Conservation (phyloP, 2,888 invertebrate genomes). For the Choreutis nemorana region DNA sequence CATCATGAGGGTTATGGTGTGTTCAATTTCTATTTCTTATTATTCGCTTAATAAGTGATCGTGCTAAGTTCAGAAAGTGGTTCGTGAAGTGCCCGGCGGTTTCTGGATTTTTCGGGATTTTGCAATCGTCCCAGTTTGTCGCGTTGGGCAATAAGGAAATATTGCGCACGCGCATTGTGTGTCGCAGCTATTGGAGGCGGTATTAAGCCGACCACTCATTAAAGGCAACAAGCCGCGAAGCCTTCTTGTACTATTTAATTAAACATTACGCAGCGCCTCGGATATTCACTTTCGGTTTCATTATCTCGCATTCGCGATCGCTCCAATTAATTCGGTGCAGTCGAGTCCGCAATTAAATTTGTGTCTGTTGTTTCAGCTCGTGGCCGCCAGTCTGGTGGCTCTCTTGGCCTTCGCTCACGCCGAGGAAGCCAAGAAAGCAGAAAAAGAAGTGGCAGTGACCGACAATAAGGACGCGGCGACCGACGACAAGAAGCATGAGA, state of each 20-base stretch:
- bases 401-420: conserved; percentile 66
- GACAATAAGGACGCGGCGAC: conserved; percentile 60
- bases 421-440: conserved; percentile 66
- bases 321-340: too few relatives aligned
- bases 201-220: conserved; percentile 29
- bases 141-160: conserved; percentile 37
- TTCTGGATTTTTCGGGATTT: conserved; percentile 16
- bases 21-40: conserved; percentile 22
- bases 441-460: conserved; percentile 64
- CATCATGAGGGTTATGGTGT: conserved; percentile 66
- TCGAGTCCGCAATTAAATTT: conserved; percentile 12
- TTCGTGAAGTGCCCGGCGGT: conserved; percentile 10
- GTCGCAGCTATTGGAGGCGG: conserved; percentile 18
- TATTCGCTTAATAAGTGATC: conserved; percentile 15
- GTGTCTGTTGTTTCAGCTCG: conserved; percentile 43
- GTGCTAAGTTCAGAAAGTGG: conserved; percentile 4
- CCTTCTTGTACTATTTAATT: conserved; percentile 31
- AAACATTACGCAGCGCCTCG: conserved; percentile 13
- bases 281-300: conserved; percentile 24
- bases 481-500: conserved; percentile 76
- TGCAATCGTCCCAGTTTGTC: conserved; percentile 25
- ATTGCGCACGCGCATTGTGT: conserved; percentile 30
- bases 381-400: conserved; percentile 70
- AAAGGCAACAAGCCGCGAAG: conserved; percentile 16
- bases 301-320: conserved; percentile 18